Evolutionary conservation across 2,113 vertebrate species (phyloP).

Genomic region (Chrysemys picta): DNA sequence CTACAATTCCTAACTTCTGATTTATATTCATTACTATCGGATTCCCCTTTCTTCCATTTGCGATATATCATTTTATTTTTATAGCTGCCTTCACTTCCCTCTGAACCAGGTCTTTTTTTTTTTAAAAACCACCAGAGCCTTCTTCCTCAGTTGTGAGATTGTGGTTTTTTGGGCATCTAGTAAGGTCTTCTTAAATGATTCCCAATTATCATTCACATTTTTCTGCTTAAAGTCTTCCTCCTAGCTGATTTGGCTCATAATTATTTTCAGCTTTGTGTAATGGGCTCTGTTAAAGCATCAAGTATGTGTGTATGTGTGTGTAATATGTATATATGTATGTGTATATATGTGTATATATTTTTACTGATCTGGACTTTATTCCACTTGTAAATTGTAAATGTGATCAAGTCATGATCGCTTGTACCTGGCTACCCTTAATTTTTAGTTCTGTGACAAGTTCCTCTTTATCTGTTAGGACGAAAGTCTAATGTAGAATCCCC

Average conservation of each 20-base stretch:
- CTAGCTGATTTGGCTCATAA: not conserved
- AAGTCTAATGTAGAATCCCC: not conserved
- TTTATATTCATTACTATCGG: not conserved
- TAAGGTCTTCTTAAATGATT: not conserved
- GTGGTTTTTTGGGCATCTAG: not conserved
- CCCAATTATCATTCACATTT: not conserved
- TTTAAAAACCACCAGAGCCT: not conserved
- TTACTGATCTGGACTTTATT: not conserved
- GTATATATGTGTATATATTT: no score
- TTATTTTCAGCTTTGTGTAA: not conserved
- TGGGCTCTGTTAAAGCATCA: not conserved
- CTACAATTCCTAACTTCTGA: not conserved
- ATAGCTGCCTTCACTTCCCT: not conserved
- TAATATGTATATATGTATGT: not conserved
- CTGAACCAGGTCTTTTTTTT: not conserved
- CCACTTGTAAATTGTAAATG: not conserved
- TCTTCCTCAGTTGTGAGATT: not conserved
- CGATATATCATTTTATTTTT: not conserved
- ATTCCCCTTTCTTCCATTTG: not conserved
- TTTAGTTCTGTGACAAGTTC: not conserved
- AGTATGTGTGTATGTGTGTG: not conserved
- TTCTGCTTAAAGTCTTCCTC: not conserved
- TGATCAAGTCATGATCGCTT: not conserved
- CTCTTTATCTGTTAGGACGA: not conserved
- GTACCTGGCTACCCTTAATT: not conserved